Evolutionary conservation across 1,140 invertebrate species (phyloP), one percentile per base, ranked within the genome.

Genomic region (Callitettix versicolor): DNA sequence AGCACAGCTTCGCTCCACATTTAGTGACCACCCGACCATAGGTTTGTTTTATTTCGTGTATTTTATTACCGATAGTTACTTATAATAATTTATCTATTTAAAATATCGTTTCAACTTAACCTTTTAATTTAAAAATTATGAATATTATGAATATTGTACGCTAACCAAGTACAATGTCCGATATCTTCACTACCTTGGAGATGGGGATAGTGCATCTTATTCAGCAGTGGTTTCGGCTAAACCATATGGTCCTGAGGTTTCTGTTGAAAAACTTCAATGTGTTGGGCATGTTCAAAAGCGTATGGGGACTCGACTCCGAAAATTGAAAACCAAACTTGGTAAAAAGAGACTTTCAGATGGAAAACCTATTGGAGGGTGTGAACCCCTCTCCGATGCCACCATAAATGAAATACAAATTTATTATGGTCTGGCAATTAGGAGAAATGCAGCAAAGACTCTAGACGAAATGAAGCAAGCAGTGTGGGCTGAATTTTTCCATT

Each of bases 391-490:
- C 36, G 57, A 50, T 21, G 59, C 59, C 55, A 18, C 59, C 30
- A 63, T 69, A n/a, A 57, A 61, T 58, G 60, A 64, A 48, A 59
- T 63, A 36, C 65, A 55, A 47, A 43, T 21, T 15, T 52, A 52
- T 40, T 52, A 52, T 40, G 22, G 26, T 21, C 9, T 52, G 53
- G 64, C 66, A 40, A 69, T 69, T 55, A 53, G 61, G 17, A 51
- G 62, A 55, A 60, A 66, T 55, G 40, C 18, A 49, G 61, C 63
- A 56, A 65, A 60, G 55, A 52, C 17, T 18, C 20, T 62, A 36
- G 56, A 66, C 40, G 53, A 68, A 24, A 69, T 65, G 65, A 63
- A 59, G 54, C 56, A 63, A 43, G 65, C 63, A 20, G 62, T 69
- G 17, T 64, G 61, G 65, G 63, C 63, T 44, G 63, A 63, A 18